Evolutionary conservation across 2,888 invertebrate species (phyloP), one percentile per base, ranked within the genome.

Genomic region (Volucella bombylans): DNA sequence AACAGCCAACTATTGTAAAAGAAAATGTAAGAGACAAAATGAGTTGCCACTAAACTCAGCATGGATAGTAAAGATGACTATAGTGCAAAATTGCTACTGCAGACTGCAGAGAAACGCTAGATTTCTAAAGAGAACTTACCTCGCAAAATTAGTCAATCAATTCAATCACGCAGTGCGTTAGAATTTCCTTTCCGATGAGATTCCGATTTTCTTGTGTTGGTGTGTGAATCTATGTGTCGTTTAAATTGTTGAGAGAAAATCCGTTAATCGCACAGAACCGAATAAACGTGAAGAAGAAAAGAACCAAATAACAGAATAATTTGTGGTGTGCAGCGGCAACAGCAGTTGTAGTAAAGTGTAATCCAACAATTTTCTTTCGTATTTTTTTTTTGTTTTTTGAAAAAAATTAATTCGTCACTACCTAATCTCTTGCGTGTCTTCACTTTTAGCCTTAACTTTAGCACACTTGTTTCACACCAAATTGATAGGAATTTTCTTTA

Each of bases 331-430:
- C 69, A 69, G 78, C 67, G 23, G 54, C 52, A 67, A 72, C 61
- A 61, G 59, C 80, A 80, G 57, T 65, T 69, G 68, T 79, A 64
- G 78, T 73, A 72, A 57, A 68, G 55, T 77, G 78, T 83, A 83
- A 83, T 83, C 83, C 83, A 83, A 83, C 59, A 74, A 69, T 79
- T 31, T 31, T 31, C 31, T 31, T 31, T 31, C 6, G 31, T 31
- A 6, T 49, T 65, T 55, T 52, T 15, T 52, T 52, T 52, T 39
- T 78, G 64, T 72, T n/a, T 23, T 23, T 31, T 3, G 6, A 12
- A 39, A 43, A 61, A 50, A 50, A 39, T 6, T n/a, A 65, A 55
- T 31, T 74, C 73, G 67, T 74, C 80, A 80, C 80, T 78, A 18
- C 18, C 18, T 18, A 39, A 52, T 72, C 41, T 65, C 55, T 62